Conservation (phyloP, 2,888 invertebrate genomes). For the Scaptomyza cyrtandrae region DNA sequence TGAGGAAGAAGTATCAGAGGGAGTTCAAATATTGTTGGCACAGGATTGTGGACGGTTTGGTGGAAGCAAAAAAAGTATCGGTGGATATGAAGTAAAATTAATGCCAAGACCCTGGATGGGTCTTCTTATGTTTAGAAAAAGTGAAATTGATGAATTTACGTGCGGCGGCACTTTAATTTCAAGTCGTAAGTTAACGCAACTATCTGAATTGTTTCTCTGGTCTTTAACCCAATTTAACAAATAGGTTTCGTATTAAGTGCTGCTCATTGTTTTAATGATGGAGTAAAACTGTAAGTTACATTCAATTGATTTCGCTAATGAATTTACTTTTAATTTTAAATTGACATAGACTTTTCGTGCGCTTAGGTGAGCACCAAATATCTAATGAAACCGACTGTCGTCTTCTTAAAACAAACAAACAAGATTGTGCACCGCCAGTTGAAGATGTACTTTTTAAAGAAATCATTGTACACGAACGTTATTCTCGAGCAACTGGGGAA, state of each 20-base stretch:
- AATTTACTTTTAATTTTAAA: neutral
- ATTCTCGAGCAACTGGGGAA: fast-evolving
- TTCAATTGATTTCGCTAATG: too few relatives aligned
- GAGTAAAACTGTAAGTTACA: constrained; percentile 27
- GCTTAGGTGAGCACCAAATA: constrained; percentile 25
- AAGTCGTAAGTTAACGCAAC: constrained; percentile 19
- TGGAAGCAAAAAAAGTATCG: fast-evolving
- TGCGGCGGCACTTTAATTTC: constrained; percentile 40
- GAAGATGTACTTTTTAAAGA: constrained; percentile 5
- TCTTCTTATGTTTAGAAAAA: constrained; percentile 1
- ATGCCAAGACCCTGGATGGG: constrained; percentile 47
- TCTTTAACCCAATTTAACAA: neutral
- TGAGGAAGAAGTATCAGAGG: constrained; percentile 7
- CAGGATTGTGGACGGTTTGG: constrained; percentile 23
- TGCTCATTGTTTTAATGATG: constrained; percentile 30
- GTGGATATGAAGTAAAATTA: neutral
- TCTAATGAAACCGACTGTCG: constrained; percentile 10
- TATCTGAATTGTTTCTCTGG: neutral
- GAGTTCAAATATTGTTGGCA: neutral
- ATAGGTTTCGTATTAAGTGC: constrained; percentile 44
- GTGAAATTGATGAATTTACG: neutral
- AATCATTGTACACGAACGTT: constrained; percentile 13
- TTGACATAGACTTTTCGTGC: constrained; percentile 11
- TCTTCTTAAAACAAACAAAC: fast-evolving
- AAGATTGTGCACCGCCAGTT: constrained; percentile 22